Evolutionary conservation across 2,113 vertebrate species (phyloP), one percentile per base, ranked within the genome.

Genomic region (Tursiops truncatus): DNA sequence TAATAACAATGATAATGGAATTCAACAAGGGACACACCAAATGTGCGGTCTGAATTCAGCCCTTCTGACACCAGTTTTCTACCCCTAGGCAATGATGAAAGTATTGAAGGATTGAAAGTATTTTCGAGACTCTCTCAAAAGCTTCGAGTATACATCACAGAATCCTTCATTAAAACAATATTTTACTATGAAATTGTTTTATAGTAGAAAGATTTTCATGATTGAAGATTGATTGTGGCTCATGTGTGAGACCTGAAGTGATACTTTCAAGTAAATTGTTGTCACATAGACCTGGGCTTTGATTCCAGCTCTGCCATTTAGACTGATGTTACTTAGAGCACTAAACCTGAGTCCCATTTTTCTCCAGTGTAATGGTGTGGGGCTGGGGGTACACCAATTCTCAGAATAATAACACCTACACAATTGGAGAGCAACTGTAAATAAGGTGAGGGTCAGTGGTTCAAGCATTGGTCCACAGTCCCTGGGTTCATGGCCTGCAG

Each of bases 161-260:
- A 85, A 88, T 83, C n/a, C n/a, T 63, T 93, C 60, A 67, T 95
- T 58, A 23, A 79, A 95, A 77, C 6, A 94, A 74, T 12, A 60
- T 70, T 36, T 70, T 56, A 62, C 5, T n/a, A 15, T 44, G 20
- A 70, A 50, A n/a, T 15, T 84, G 41, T 68, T 56, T 80, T n/a
- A 28, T 2, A 41, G 23, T 44, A 18, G 8, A 44, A 94, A 68
- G 50, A 44, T 6, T 47, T 91, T 85, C 41, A 14, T 33, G 20
- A 73, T 15, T 62, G 6, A 50, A 53, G 41, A 38, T 25, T 20
- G 12, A 26, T 60, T 81, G 53, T 17, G 14, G 58, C 8, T 60
- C 38, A 38, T 11, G 41, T 25, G 21, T n/a, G 36, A 79, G 68
- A 67, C n/a, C 38, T 91, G 47, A 96, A 83, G 77, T 41, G 38